Conservation (phyloP, 2,113 vertebrate genomes). For the Indicator maculatus region DNA sequence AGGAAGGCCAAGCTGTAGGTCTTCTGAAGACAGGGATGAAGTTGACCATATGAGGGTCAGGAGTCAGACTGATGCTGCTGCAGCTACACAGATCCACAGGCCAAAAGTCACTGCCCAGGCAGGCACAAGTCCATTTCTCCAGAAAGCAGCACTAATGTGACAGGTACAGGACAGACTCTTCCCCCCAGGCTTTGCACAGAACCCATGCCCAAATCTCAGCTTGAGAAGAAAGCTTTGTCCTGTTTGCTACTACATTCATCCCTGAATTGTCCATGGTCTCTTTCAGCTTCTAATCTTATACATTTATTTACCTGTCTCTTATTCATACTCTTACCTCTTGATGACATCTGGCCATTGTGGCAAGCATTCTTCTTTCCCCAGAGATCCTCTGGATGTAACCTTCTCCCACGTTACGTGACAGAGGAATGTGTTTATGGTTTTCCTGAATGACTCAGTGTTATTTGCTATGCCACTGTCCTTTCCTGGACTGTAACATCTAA, state of each 20-base stretch:
- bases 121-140: background rate
- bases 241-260: background rate
- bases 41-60: background rate
- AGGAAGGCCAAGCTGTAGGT: background rate
- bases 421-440: background rate
- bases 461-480: background rate
- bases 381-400: background rate
- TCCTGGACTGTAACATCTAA: background rate
- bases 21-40: background rate
- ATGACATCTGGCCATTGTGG: background rate
- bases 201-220: background rate
- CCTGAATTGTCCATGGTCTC: background rate
- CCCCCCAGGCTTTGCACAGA: background rate
- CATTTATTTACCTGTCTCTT: background rate
- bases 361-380: background rate
- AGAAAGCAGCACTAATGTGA: background rate
- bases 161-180: background rate
- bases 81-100: background rate
- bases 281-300: background rate
- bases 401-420: background rate
- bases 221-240: background rate
- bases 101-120: background rate
- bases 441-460: background rate
- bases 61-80: background rate
- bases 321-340: background rate